phyloP scores from a whole-genome alignment of 1,140 invertebrate species.

The Panulirus ornatus region DNA sequence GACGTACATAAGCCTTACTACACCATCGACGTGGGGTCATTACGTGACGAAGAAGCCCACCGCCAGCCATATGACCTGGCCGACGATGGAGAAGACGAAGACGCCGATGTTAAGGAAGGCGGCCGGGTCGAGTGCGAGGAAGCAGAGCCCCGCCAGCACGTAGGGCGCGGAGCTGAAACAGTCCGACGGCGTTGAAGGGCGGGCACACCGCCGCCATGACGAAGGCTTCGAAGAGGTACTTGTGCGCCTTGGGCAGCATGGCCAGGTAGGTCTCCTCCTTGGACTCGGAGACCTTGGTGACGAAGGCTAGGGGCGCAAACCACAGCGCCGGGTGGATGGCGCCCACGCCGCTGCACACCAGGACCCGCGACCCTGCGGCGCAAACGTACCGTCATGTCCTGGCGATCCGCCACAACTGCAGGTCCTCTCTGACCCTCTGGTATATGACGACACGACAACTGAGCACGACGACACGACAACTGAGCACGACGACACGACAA shows the following conservation, averaged over 20 bases:
- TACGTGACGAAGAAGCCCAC: constrained; percentile 42
- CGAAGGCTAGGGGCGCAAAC: constrained; percentile 37
- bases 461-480: too few species aligned
- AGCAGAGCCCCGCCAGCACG: constrained; percentile 42
- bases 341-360: constrained; percentile 46
- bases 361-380: constrained; percentile 9
- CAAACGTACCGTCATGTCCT: too few species aligned
- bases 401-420: not conserved
- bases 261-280: constrained; percentile 20
- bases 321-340: constrained; percentile 40
- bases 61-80: constrained; percentile 41
- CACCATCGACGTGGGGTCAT: too few species aligned
- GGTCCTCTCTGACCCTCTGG: not conserved
- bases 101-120: constrained; percentile 11
- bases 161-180: constrained; percentile 37
- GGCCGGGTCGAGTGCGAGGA: constrained; percentile 10
- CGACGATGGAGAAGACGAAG: constrained; percentile 38
- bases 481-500: too few species aligned
- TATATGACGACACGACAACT: not conserved
- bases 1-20: too few species aligned
- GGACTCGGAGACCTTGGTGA: constrained; percentile 44
- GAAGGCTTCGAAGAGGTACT: constrained; percentile 38
- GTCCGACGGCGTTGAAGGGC: constrained; percentile 14
- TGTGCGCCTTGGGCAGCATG: constrained; percentile 29
- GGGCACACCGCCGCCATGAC: constrained; percentile 44